phyloP scores from a whole-genome alignment of 1,140 invertebrate genomes.

The Melitaea cinxia region DNA sequence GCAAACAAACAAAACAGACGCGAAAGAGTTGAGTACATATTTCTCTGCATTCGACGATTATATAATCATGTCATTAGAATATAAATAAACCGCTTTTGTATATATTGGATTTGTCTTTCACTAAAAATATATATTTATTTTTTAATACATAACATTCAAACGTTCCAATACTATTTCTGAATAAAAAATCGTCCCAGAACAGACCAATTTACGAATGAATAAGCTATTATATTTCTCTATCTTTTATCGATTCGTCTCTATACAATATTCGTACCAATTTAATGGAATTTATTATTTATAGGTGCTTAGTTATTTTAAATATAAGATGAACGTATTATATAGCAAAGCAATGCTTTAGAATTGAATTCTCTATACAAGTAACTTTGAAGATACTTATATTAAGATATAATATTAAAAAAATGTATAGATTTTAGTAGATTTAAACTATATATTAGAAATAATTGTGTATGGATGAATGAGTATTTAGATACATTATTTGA shows the following conservation, averaged over 20 bases:
- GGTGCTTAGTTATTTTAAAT: conserved; percentile 26
- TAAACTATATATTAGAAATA: background rate
- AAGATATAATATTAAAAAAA: background rate
- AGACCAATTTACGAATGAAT: conserved; percentile 52
- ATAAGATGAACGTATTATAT: conserved; percentile 6
- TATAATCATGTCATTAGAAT: no score
- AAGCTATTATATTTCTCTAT: conserved; percentile 29
- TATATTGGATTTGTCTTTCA: no score
- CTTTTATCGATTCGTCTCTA: conserved; percentile 23
- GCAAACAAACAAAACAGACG: no score
- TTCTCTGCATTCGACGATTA: no score
- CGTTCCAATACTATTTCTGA: background rate
- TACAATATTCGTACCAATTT: conserved; percentile 44
- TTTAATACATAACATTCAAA: no score
- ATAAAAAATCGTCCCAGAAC: conserved; percentile 39
- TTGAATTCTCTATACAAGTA: conserved; percentile 6
- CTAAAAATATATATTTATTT: no score
- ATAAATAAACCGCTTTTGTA: no score
- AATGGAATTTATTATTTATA: conserved; percentile 43
- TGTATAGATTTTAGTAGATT: background rate
- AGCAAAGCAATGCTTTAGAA: conserved; percentile 21
- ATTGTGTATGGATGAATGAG: background rate
- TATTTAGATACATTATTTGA: background rate
- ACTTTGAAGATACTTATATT: background rate
- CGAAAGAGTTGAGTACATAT: no score